Evolutionary conservation across 2,888 invertebrate genomes (phyloP).

Genomic region (Stenoptilia bipunctidactyla): DNA sequence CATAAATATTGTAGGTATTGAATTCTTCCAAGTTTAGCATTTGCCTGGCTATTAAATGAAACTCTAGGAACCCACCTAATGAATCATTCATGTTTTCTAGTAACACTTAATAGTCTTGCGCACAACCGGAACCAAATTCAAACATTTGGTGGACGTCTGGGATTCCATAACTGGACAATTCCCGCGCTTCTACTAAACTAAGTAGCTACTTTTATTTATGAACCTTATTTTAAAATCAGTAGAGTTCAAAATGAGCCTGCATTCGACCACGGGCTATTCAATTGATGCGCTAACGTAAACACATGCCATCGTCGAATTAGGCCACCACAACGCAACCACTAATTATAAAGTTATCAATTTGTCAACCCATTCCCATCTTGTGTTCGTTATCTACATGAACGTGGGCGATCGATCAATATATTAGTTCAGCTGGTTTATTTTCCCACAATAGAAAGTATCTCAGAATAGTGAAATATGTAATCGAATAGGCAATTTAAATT

Average conservation of each 20-base stretch:
- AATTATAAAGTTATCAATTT: constrained; percentile 47
- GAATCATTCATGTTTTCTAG: constrained; percentile 73
- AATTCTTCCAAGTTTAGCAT: too few relatives aligned
- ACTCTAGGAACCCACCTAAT: too few relatives aligned
- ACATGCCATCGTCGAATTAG: constrained; percentile 47
- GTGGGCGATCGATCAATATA: constrained; percentile 10
- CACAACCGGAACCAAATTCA: constrained; percentile 27
- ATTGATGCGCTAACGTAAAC: constrained; percentile 5
- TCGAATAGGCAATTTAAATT: too few relatives aligned
- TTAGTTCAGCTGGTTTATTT: constrained; percentile 3
- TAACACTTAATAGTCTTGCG: constrained; percentile 14
- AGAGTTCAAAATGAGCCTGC: too few relatives aligned
- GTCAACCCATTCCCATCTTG: constrained; percentile 37
- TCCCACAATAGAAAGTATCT: constrained; percentile 6
- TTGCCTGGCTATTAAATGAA: too few relatives aligned
- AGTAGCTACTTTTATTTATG: too few relatives aligned
- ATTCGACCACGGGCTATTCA: too few relatives aligned
- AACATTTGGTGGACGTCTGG: constrained; percentile 41
- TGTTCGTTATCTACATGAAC: constrained; percentile 11
- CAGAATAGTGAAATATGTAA: too few relatives aligned
- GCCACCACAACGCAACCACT: constrained; percentile 37
- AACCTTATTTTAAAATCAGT: neutral
- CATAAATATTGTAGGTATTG: too few relatives aligned
- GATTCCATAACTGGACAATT: constrained; percentile 32
- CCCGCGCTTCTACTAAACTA: constrained; percentile 27